Base-by-base conservation (phyloP, 2,113 vertebrate genomes). In the Lucifuga dentata region DNA sequence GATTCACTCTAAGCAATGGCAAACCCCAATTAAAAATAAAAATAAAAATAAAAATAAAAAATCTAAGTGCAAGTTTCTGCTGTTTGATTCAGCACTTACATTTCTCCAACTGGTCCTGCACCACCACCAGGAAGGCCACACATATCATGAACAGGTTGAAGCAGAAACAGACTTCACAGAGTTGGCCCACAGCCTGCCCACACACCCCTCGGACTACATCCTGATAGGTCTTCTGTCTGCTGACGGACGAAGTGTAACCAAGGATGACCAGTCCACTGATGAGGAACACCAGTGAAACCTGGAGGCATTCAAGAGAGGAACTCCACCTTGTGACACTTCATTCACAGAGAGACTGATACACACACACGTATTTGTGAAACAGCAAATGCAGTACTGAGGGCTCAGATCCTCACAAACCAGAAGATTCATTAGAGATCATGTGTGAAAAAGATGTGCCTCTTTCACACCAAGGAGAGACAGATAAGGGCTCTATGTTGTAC, bases 121-220 rank as follows among this genome's bases (percentile, higher is more conserved):
- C 94, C 79, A 99, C 97, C 76, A 95, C 94, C 74, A 99, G 93
- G 50, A 99, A 96, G 24, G 97, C 97, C 45, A 98, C 95, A 0
- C 94, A 95, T 73, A 98, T 97, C 95, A 98, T 96, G 90, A 99
- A 97, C 86, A 98, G 94, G 90, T 99, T 98, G 86, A 95, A 71
- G 50, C 95, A 91, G 88, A 96, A 98, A 82, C 97, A 99, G 77
- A 93, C 68, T 78, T 97, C 96, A 0, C 96, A 99, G 36, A 98
- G 94, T 75, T 93, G 94, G 0, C 98, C 96, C 0, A 92, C 77
- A 0, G 92, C 81, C 0, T 77, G 53, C 39, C 98, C 98, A 0
- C 98, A 99, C 75, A 98, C 88, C 2, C 88, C 92, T 2, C 92
- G 87, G 3, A 98, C 94, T 46, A 98, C 95, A 0, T 95, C 95